These are phyloP conservation scores for Digitonthophagus gazella DNA, from an alignment of 2,888 invertebrate genomes.

Conservation along the genomic window DNA sequence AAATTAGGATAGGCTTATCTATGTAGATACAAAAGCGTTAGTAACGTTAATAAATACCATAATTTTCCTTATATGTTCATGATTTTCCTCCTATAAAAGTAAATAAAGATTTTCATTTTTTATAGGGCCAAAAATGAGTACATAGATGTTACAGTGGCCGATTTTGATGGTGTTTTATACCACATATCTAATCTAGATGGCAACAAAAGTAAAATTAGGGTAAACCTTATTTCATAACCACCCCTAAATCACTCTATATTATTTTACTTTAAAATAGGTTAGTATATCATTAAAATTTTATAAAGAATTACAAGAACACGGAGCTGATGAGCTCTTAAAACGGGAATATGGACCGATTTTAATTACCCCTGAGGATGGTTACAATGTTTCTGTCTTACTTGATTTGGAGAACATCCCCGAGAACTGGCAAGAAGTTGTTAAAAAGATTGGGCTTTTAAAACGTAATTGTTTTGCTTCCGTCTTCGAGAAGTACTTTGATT, in stretches of 20 bases:
- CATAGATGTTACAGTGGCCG: constrained; percentile 90
- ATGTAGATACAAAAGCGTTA: not conserved
- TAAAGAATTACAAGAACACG: constrained; percentile 96
- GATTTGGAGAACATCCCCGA: constrained; percentile 90
- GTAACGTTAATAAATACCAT: not conserved
- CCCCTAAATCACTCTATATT: not conserved
- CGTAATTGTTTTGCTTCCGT: constrained; percentile 99
- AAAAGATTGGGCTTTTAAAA: constrained; percentile 91
- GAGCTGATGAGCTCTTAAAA: constrained; percentile 94
- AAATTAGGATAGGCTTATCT: constrained; percentile 27
- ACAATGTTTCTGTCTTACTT: constrained; percentile 90
- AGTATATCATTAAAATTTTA: constrained; percentile 99
- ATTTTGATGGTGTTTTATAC: constrained; percentile 98
- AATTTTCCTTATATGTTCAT: constrained; percentile 5
- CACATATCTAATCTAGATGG: constrained; percentile 96
- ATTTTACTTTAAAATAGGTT: constrained; percentile 62
- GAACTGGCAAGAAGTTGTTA: constrained; percentile 85
- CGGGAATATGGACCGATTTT: constrained; percentile 86
- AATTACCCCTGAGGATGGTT: constrained; percentile 85
- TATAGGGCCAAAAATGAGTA: constrained; percentile 91
- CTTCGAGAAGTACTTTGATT: constrained; percentile 98
- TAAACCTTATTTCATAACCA: constrained; percentile 54
- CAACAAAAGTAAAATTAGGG: constrained; percentile 96
- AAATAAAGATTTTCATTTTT: constrained; percentile 37
- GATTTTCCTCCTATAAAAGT: not conserved